Conservation (phyloP, 2,888 invertebrate genomes). For the Rosalia funebris region DNA sequence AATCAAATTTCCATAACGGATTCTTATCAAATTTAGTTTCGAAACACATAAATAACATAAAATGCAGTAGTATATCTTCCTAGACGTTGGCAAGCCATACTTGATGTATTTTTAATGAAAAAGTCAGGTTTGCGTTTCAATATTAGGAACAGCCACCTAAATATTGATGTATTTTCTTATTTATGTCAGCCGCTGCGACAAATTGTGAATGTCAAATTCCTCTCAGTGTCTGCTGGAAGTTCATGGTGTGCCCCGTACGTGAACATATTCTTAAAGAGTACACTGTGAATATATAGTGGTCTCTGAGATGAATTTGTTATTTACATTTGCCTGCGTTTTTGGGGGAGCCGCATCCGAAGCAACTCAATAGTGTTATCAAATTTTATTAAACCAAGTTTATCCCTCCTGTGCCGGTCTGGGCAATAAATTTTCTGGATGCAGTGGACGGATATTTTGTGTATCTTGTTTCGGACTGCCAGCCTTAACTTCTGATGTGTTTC, state of each 20-base stretch:
- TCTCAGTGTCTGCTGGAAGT: conserved; percentile 16
- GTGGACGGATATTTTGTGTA: conserved; percentile 1
- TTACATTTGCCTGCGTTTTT: conserved; percentile 1
- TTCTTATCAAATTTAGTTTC: no score
- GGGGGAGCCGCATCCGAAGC: background rate
- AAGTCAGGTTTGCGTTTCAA: background rate
- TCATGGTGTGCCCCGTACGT: conserved; percentile 10
- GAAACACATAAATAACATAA: no score
- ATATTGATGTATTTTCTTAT: conserved; percentile 2
- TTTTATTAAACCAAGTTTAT: conserved; percentile 16
- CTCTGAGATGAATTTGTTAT: conserved; percentile 19
- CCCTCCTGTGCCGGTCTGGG: background rate
- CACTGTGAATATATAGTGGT: background rate
- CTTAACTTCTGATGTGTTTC: background rate
- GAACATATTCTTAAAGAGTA: conserved; percentile 13
- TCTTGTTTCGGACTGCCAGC: conserved; percentile 1
- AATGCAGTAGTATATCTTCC: no score
- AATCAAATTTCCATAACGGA: no score
- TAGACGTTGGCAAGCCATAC: background rate
- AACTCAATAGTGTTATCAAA: conserved; percentile 25
- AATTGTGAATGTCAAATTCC: conserved; percentile 24
- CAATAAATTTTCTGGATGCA: background rate
- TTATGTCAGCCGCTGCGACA: conserved; percentile 7
- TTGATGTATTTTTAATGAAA: background rate
- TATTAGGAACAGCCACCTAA: background rate